phyloP scores from a whole-genome alignment of 2,888 invertebrate genomes.

The Drosophila peninsularis region DNA sequence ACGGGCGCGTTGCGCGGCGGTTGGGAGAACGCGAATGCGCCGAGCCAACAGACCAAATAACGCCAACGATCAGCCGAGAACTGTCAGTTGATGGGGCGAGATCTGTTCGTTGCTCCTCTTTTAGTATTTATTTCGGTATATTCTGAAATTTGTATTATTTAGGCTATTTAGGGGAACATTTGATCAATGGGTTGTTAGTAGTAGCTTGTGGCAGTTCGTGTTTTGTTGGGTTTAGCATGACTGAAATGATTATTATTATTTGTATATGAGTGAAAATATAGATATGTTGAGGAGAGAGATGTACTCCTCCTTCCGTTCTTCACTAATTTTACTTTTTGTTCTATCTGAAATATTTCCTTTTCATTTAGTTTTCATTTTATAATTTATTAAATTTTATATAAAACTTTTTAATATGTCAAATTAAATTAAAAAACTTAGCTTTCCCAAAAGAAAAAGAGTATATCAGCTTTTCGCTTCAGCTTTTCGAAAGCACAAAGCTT shows the following conservation, averaged over 20 bases:
- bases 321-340: neutral
- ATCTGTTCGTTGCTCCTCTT: slow-evolving; percentile 19
- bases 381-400: too few relatives aligned
- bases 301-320: too few relatives aligned
- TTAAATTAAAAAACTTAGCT: neutral
- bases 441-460: neutral
- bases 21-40: slow-evolving; percentile 36
- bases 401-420: neutral
- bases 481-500: slow-evolving; percentile 14
- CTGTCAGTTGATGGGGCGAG: slow-evolving; percentile 58
- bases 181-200: neutral
- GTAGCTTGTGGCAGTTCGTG: neutral
- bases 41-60: slow-evolving; percentile 54
- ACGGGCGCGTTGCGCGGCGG: slow-evolving; percentile 63
- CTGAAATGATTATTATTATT: too few relatives aligned
- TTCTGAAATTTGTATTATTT: slow-evolving; percentile 18
- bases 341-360: too few relatives aligned
- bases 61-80: slow-evolving; percentile 78
- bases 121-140: neutral
- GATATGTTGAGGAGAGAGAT: neutral
- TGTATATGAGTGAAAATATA: neutral
- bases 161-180: slow-evolving; percentile 21
- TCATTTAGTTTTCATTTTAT: too few relatives aligned
- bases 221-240: neutral
- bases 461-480: neutral